Evolutionary conservation across 2,797 vertebrate genomes (phyloP).

Genomic region (Mormyrops boulengeri): DNA sequence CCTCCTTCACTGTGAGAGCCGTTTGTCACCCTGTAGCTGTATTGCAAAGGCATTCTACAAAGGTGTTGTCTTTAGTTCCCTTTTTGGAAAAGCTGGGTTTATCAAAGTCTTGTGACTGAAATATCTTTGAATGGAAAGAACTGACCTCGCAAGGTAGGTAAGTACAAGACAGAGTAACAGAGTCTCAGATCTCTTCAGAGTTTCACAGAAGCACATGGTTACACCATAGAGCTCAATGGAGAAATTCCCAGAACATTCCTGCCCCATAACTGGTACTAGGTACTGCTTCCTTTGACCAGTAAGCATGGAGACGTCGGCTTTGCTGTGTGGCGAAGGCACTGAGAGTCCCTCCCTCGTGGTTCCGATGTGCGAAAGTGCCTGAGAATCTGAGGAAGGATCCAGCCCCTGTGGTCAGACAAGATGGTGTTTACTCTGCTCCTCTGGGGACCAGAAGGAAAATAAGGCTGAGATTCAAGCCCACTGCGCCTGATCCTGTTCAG

Average conservation of each 20-base stretch:
- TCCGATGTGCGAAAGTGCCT: constrained; percentile 40
- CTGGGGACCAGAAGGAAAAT: constrained; percentile 37
- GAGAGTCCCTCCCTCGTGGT: constrained; percentile 22
- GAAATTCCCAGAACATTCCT: not conserved
- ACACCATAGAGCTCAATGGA: not conserved
- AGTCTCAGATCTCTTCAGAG: not conserved
- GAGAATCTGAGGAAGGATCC: constrained; percentile 33
- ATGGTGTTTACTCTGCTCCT: constrained; percentile 38
- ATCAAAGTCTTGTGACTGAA: not conserved
- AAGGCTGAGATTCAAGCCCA: constrained; percentile 30
- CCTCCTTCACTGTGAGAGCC: not conserved
- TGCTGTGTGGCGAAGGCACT: constrained; percentile 3
- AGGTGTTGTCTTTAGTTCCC: not conserved
- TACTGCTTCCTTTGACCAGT: not conserved
- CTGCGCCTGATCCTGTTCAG: constrained; percentile 30
- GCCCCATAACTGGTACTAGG: not conserved
- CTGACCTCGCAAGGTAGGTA: not conserved
- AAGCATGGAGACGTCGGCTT: not conserved
- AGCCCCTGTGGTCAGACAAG: constrained; percentile 20
- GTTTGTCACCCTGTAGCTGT: not conserved
- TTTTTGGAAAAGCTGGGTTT: not conserved
- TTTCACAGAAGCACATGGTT: not conserved
- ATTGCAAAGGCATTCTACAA: not conserved
- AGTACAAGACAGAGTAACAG: not conserved
- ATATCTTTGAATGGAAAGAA: not conserved